These are phyloP conservation scores for Lycopodina hypogea DNA, from an alignment of 37 sponge, comb jelly and placozoan genomes.

Conservation along the genomic window DNA sequence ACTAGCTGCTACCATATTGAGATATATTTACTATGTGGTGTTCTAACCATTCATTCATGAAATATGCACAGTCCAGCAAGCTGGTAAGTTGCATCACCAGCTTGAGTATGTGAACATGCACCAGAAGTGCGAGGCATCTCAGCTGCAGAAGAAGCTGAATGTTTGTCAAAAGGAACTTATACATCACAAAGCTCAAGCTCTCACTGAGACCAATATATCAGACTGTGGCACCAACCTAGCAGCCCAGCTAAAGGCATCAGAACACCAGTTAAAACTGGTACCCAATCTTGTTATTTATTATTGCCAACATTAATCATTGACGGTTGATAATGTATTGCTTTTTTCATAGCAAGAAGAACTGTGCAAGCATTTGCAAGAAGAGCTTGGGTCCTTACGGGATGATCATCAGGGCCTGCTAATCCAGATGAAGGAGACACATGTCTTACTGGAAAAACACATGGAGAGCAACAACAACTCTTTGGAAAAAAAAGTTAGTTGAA, in stretches of 20 bases:
- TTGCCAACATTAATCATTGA: too few species aligned
- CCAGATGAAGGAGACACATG: conserved; percentile 58
- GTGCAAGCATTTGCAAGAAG: conserved; percentile 46
- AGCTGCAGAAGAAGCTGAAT: conserved; percentile 33
- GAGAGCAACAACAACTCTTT: conserved; percentile 8
- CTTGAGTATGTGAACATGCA: conserved; percentile 56
- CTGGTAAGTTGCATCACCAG: conserved; percentile 38
- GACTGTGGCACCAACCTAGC: neutral
- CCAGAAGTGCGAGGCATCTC: conserved; percentile 49
- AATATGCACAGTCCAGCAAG: conserved; percentile 37
- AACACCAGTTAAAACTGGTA: conserved; percentile 71
- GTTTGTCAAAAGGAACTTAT: conserved; percentile 22
- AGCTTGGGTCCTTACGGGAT: conserved; percentile 38
- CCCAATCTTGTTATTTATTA: too few species aligned
- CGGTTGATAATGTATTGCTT: neutral
- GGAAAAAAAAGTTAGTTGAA: conserved; percentile 13
- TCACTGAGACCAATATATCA: neutral
- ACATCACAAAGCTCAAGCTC: neutral
- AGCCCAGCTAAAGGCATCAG: conserved; percentile 7
- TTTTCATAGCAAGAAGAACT: conserved; percentile 41
- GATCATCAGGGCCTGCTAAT: conserved; percentile 40
- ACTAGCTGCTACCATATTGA: neutral
- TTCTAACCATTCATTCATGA: neutral
- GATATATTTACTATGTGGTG: neutral
- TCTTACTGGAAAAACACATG: conserved; percentile 27